A percentile compares a stretch with the other conserved stretches of the same genome.
These are phyloP conservation scores for Syngnathus floridae DNA, from an alignment of 2,113 vertebrate genomes.

Conservation along the genomic window DNA sequence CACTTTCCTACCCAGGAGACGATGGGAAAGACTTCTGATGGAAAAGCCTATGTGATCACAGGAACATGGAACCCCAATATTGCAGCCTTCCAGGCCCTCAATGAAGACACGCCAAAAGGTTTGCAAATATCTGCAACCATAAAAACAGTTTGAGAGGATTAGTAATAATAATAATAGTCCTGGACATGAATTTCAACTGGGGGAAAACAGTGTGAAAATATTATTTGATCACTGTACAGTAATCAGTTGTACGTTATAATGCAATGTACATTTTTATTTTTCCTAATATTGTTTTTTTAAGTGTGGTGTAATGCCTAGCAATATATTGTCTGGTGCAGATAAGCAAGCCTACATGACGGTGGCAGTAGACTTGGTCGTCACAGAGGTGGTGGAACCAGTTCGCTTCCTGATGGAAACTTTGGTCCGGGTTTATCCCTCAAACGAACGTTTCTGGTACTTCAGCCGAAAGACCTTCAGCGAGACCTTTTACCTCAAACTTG, in stretches of 20 bases:
- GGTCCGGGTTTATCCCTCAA: conserved; percentile 88
- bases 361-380: conserved; percentile 94
- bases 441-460: conserved; percentile 98
- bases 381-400: conserved; percentile 90
- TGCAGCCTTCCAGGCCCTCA: conserved; percentile 82
- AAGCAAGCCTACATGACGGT: conserved; percentile 93
- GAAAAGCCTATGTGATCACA: conserved; percentile 91
- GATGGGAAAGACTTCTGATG: conserved; percentile 91
- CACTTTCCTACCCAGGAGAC: conserved; percentile 74
- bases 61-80: conserved; percentile 92
- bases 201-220: not conserved
- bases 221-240: not conserved
- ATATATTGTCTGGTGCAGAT: conserved; percentile 65
- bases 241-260: not conserved
- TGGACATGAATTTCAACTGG: not conserved
- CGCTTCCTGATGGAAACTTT: conserved; percentile 88
- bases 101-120: conserved; percentile 98
- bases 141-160: not conserved
- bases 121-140: conserved; percentile 8
- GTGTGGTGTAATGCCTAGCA: not conserved
- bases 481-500: conserved; percentile 89
- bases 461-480: conserved; percentile 94
- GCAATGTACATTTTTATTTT: not conserved
- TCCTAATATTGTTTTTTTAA: not conserved
- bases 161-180: not conserved